Base-by-base conservation (phyloP, 2,797 vertebrate species). In the Cirrhinus molitorella region DNA sequence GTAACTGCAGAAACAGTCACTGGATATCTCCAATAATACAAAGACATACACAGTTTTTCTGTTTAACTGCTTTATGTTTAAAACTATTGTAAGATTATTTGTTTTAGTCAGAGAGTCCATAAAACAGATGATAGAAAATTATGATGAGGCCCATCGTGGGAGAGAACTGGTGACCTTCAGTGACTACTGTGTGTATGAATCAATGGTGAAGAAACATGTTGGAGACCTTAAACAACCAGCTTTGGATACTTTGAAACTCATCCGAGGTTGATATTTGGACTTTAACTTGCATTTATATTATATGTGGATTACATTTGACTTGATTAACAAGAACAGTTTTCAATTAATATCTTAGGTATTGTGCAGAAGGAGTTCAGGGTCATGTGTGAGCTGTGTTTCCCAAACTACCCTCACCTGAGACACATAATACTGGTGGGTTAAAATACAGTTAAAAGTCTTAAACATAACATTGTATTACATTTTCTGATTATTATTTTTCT, bases 121-220 rank as follows among this genome's bases (percentile, higher is more conserved):
- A 25, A 73, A 2, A 28, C 53, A 81, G 21, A 85, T 87, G 83
- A 85, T 17, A 1, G 83, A 85, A 47, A 84, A 88, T 3, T 89
- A 88, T 28, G 88, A 85, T 0, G 70, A 79, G 9, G 86, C 49
- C 11, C 68, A 85, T 85, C 85, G 88, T 13, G 86, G 88, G 57
- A 83, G 86, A 85, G 88, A 89, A 68, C 51, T 89, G n/a, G 84
- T 86, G 68, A 86, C 88, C 9, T 89, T 89, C 83, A 89, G 85
- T n/a, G 88, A 88, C 45, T 89, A 86, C 55, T 81, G 83, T 67
- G 86, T 86, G 51, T 89, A 59, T 19, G 85, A 83, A 51, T 53
- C 73, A 23, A 37, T 86, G 61, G 79, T 88, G 53, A 84, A 88
- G 77, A 86, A 76, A 21, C 83, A 85, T 61, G 83, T 89, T 3